A percentile compares a stretch with the other conserved stretches of the same genome.
Evolutionary conservation across 2,888 invertebrate species (phyloP).

Genomic region (Gryllus longicercus): DNA sequence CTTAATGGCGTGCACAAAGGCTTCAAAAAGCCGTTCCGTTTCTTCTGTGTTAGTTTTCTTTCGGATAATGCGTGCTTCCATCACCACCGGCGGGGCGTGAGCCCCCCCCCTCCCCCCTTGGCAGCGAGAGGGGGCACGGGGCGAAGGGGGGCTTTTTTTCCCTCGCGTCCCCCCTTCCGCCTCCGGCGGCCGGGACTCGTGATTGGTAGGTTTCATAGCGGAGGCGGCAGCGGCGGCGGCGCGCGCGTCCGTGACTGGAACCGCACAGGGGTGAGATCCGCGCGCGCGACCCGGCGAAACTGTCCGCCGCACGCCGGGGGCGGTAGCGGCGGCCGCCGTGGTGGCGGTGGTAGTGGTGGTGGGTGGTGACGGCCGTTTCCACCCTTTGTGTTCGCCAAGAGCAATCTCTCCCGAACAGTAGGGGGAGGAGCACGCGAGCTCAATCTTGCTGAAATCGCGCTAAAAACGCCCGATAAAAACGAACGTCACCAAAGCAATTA

Average conservation of each 20-base stretch:
- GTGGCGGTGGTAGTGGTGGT: not conserved
- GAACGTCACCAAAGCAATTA: too few species aligned
- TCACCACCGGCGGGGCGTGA: not conserved
- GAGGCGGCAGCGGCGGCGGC: not conserved
- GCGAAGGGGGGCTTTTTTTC: not conserved
- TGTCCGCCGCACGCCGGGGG: not conserved
- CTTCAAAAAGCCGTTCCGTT: conserved; percentile 17
- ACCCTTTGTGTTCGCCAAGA: too few species aligned
- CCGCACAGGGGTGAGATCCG: not conserved
- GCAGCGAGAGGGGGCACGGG: not conserved
- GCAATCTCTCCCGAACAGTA: too few species aligned
- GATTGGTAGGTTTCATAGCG: not conserved
- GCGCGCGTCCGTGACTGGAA: not conserved
- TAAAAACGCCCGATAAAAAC: too few species aligned
- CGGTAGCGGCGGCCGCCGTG: too few species aligned
- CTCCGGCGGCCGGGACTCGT: not conserved
- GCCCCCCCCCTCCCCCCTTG: not conserved
- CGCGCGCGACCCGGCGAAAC: not conserved
- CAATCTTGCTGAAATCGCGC: too few species aligned
- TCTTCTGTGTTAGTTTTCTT: conserved; percentile 17
- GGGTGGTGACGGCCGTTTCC: not conserved
- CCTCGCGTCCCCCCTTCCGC: too few species aligned
- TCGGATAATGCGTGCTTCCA: conserved; percentile 5
- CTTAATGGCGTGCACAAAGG: conserved; percentile 17
- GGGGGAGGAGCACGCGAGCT: too few species aligned